Percentiles rank a stretch among this genome's conserved stretches.
These are phyloP conservation scores for Tautogolabrus adspersus DNA, from an alignment of 2,113 vertebrate species.

Conservation along the genomic window DNA sequence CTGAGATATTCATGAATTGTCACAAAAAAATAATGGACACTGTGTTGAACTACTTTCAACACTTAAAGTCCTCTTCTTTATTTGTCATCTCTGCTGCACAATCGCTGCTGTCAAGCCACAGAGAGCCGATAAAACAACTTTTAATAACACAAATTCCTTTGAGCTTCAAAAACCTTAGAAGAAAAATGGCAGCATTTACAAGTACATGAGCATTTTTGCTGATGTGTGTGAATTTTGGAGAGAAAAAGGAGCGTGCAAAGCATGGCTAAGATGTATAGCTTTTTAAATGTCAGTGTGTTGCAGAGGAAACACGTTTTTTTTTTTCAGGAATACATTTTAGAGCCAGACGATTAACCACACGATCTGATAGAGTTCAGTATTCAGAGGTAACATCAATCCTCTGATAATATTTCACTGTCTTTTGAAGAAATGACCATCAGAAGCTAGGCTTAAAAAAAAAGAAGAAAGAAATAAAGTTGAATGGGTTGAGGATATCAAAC, in stretches of 20 bases:
- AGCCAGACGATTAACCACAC: conserved; percentile 1
- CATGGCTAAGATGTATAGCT: conserved; percentile 53
- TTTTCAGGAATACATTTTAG: conserved; percentile 34
- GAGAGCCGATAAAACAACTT: conserved; percentile 33
- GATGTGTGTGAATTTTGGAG: background rate
- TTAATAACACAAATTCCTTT: conserved; percentile 63
- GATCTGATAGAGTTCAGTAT: conserved; percentile 56
- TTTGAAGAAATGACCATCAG: conserved; percentile 60
- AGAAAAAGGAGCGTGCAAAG: conserved; percentile 46
- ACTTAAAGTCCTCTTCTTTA: conserved; percentile 7
- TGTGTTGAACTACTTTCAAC: no score
- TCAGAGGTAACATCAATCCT: conserved; percentile 40
- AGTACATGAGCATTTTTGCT: conserved; percentile 17
- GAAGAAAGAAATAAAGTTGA: background rate
- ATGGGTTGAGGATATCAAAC: conserved; percentile 47
- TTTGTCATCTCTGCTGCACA: background rate
- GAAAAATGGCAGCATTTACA: conserved; percentile 50
- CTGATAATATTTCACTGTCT: conserved; percentile 66
- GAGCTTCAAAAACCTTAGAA: conserved; percentile 20
- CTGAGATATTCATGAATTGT: conserved; percentile 58
- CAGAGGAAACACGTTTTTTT: conserved; percentile 15
- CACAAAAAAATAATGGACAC: conserved; percentile 56
- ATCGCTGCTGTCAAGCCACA: conserved; percentile 11
- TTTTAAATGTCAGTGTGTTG: conserved; percentile 67
- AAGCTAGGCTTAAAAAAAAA: conserved; percentile 1